Evolutionary conservation across 1,140 invertebrate genomes (phyloP), one percentile per base, ranked within the genome.

Genomic region (Gonioctena quinquepunctata): DNA sequence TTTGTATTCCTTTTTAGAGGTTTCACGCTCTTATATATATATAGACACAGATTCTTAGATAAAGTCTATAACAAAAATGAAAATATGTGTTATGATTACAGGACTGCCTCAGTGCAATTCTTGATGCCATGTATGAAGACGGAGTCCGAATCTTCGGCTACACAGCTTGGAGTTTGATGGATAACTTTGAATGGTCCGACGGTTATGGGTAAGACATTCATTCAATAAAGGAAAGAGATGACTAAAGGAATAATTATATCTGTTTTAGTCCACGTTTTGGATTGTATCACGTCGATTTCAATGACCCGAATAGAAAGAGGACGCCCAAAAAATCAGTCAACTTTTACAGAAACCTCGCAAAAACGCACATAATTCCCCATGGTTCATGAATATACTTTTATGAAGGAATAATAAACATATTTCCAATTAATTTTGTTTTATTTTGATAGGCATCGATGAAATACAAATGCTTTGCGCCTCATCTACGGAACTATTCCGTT

Each of bases 111-210:
- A 86, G 87, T 57, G 85, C 89, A 8, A 81, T 93, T 68, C 82
- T 91, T 19, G 85, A 87, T 72, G 90, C 92, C 0, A 87, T 93
- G 5, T 73, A 84, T 6, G 73, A 84, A 11, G 89, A 92, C 71
- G 85, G 86, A 0, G 89, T 88, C 26, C 86, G 90, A 33, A 86
- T 94, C 0, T 79, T 83, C 8, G 89, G 86, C 0, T 94, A 93
- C 74, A 88, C 89, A 0, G 83, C 88, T 57, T 94, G 93, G 92
- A 91, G 89, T 68, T 78, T 94, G 0, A 82, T 94, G 70, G 93
- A 94, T 71, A 94, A 93, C 80, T 93, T 93, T 79, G 92, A 94
- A 82, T 94, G 93, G 92, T 78, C 81, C 1, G 78, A 75, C n/a
- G 90, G 90, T 54, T 91, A 87, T 69, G 85, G 81, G 89, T 91